Conservation (phyloP, 2,888 invertebrate genomes). For the Lasioglossum leucozonium region DNA sequence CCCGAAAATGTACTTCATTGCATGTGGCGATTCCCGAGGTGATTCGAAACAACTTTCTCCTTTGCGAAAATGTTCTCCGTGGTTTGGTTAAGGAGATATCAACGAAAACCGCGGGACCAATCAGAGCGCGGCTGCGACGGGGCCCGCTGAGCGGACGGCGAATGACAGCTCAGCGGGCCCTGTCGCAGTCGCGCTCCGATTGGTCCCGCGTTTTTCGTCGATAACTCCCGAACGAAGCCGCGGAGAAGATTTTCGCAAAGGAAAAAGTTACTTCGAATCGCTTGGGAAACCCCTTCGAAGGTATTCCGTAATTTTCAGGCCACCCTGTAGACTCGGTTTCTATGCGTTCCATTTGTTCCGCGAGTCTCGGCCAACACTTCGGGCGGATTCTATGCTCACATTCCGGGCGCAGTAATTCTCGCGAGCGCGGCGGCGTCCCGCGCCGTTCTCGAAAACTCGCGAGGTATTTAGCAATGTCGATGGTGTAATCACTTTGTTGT, state of each 20-base stretch:
- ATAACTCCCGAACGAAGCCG: too few species aligned
- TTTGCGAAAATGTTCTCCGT: too few species aligned
- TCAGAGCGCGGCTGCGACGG: too few species aligned
- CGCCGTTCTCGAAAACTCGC: constrained; percentile 4
- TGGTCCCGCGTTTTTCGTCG: too few species aligned
- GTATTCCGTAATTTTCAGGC: not conserved
- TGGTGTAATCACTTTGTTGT: constrained; percentile 8
- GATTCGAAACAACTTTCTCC: not conserved
- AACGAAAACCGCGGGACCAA: too few species aligned
- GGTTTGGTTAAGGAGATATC: too few species aligned
- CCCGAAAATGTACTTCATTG: not conserved
- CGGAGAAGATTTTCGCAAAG: too few species aligned
- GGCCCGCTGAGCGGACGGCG: too few species aligned
- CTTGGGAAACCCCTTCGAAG: not conserved
- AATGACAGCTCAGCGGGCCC: too few species aligned
- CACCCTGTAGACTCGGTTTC: not conserved
- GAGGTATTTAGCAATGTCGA: constrained; percentile 19
- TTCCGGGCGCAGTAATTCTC: not conserved
- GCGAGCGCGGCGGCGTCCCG: not conserved
- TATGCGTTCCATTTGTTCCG: not conserved
- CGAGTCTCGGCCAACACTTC: not conserved
- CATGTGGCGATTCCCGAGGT: not conserved
- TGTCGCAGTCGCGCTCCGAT: too few species aligned
- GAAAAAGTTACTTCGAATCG: too few species aligned
- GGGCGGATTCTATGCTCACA: not conserved